Base-by-base conservation (phyloP, 2,888 invertebrate species). In the Thecophora atra region DNA sequence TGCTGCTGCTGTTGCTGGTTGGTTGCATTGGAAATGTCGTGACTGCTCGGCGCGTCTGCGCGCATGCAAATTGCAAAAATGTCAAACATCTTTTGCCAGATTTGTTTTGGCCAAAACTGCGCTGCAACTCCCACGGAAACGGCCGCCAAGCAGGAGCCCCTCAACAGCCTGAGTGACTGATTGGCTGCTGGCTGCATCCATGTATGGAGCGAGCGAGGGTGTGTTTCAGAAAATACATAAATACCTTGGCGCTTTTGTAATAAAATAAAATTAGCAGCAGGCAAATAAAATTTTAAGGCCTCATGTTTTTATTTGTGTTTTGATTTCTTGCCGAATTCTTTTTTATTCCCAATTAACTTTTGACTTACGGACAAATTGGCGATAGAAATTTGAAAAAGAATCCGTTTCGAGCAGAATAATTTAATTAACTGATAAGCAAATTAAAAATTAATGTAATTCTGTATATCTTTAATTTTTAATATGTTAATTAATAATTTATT, bases 11-110 rank as follows among this genome's bases (percentile, higher is more conserved):
- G 30, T 30, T 30, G 30, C 30, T 30, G 37, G 7, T 37, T 6
- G 6, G 6, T 37, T 51, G 51, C 51, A 51, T 63, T 63, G 19
- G 7, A 60, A 63, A 63, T 63, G 62, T 62, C 60, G 30, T 28
- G 60, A 17, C 51, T 47, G 17, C 47, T 37, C n/a, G n/a, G n/a
- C 37, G 62, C 42, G 62, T 62, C 62, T 47, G 51, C 17, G 68
- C 68, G 68, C 56, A 68, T 44, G 68, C 58, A 68, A 68, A 68
- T 58, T 68, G 68, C 68, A 68, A 68, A 63, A 68, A 68, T 68
- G 68, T 68, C 68, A 68, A 68, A 58, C 68, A 68, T 68, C 68
- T 68, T 68, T 52, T 58, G 26, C 15, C 44, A 37, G n/a, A n/a
- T 42, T 65, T 65, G 21, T 54, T 54, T 51, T 51, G 44, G 26